A percentile compares a stretch with the other conserved stretches of the same genome.
Evolutionary conservation across 2,797 vertebrate species (phyloP).

Genomic region (Falco columbarius): DNA sequence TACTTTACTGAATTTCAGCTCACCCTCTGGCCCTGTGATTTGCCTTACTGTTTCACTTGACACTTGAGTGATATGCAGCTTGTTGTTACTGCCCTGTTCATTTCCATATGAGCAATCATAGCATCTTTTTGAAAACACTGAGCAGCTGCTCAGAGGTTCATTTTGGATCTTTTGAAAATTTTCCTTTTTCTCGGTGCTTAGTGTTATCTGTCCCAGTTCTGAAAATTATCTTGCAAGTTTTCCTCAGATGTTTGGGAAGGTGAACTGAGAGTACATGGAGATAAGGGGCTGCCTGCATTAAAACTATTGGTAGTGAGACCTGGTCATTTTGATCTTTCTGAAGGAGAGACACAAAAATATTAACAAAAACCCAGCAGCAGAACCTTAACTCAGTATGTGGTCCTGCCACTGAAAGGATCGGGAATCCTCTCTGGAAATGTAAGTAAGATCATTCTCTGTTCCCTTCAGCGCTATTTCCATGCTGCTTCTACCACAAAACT

Average conservation of each 20-base stretch:
- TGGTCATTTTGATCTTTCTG: background rate
- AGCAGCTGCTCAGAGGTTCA: conserved; percentile 7
- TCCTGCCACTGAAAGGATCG: background rate
- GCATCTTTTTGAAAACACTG: background rate
- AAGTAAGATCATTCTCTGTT: background rate
- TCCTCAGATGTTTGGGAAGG: background rate
- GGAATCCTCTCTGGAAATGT: background rate
- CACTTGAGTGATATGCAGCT: background rate
- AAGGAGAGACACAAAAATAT: background rate
- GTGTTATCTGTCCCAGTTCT: background rate
- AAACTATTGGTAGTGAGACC: background rate
- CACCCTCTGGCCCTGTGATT: background rate
- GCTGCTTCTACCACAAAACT: background rate
- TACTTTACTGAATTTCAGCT: background rate
- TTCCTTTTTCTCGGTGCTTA: background rate
- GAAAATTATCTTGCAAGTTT: background rate
- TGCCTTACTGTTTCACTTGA: background rate
- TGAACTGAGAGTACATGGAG: background rate
- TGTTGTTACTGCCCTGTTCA: background rate
- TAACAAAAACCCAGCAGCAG: background rate
- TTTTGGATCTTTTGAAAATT: background rate
- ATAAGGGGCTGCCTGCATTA: background rate
- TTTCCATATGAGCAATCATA: background rate
- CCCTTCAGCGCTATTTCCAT: background rate
- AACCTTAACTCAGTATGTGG: background rate